Percentiles rank a stretch among this genome's conserved stretches.
Conservation (phyloP, 1,140 invertebrate genomes). For the Metaphire vulgaris region DNA sequence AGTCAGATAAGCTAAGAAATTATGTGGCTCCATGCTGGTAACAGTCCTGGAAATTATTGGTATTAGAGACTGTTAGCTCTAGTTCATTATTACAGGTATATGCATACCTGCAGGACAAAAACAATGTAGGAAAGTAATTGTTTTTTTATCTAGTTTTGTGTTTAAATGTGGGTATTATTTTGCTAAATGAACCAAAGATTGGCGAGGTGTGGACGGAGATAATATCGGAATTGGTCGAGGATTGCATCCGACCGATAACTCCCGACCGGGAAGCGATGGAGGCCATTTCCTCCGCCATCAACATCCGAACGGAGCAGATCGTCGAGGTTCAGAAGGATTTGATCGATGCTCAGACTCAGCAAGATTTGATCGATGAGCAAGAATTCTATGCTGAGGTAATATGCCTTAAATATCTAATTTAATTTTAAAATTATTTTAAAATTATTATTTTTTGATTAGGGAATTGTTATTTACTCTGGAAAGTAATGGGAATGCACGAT, state of each 20-base stretch:
- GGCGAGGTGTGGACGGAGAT: constrained; percentile 51
- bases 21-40: no score
- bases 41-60: no score
- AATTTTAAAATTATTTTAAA: constrained; percentile 17
- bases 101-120: no score
- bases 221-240: constrained; percentile 43
- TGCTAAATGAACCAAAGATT: not conserved
- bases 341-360: constrained; percentile 44
- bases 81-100: no score
- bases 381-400: constrained; percentile 50
- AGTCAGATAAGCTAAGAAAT: no score
- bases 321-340: constrained; percentile 45
- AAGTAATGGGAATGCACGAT: no score
- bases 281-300: constrained; percentile 45
- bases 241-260: constrained; percentile 47
- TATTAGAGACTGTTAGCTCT: no score
- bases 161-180: no score
- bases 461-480: no score
- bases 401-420: not conserved
- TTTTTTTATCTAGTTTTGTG: no score
- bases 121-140: no score
- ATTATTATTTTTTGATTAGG: no score
- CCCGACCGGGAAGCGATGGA: constrained; percentile 50
- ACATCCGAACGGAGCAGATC: constrained; percentile 44
- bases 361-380: constrained; percentile 48